phyloP scores from a whole-genome alignment of 2,113 vertebrate species.

The Opisthocomus hoazin region DNA sequence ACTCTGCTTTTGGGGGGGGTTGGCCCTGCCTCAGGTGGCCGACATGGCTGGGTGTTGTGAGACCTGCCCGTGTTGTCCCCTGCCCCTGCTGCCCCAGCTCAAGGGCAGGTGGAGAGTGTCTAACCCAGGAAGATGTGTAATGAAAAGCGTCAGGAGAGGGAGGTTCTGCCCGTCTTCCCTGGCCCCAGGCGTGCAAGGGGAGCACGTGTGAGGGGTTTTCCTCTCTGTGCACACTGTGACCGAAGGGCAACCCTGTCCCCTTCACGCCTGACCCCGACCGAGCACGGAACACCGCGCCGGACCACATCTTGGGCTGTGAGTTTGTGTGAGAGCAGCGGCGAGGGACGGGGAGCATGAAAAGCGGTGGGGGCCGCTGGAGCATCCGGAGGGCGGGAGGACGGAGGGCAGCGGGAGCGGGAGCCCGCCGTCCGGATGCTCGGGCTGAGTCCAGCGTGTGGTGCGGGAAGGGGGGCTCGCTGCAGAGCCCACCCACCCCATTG shows the following conservation, averaged over 20 bases:
- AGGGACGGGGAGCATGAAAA: rapidly evolving
- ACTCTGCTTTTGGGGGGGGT: background rate
- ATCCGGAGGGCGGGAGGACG: rapidly evolving
- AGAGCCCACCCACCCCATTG: slow-evolving; percentile 56
- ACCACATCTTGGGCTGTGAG: background rate
- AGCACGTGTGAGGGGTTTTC: background rate
- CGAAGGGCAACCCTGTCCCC: background rate
- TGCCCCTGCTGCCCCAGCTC: background rate
- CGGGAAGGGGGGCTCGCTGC: slow-evolving; percentile 6
- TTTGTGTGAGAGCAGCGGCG: rapidly evolving
- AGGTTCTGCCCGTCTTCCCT: background rate
- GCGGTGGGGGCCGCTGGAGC: rapidly evolving
- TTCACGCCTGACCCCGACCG: background rate
- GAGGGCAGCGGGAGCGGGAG: background rate
- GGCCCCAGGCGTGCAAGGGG: rapidly evolving
- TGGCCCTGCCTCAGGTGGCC: background rate
- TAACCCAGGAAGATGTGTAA: rapidly evolving
- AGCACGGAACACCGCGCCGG: rapidly evolving
- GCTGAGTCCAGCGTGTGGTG: background rate
- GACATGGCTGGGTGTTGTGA: rapidly evolving
- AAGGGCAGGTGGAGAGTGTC: rapidly evolving
- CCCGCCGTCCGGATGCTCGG: background rate
- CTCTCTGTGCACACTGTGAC: background rate
- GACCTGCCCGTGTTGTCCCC: background rate
- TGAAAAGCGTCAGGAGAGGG: rapidly evolving